Percentiles rank a stretch among this genome's conserved stretches.
phyloP scores from a whole-genome alignment of 1,140 invertebrate genomes.

The Drosophila littoralis region DNA sequence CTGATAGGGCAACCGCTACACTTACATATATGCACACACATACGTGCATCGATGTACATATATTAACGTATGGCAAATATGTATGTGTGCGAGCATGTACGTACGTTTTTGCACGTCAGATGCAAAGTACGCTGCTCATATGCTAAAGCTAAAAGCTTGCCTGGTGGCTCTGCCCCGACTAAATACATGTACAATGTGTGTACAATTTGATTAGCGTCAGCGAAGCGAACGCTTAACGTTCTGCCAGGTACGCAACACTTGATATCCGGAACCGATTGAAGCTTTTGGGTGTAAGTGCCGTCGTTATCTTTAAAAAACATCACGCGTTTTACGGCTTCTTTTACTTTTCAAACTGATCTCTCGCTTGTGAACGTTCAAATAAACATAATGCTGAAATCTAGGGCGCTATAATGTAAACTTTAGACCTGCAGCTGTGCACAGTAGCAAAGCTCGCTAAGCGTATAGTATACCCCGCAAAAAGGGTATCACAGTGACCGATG shows the following conservation, averaged over 20 bases:
- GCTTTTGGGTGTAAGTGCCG: slow-evolving; percentile 5
- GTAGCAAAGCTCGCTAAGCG: not conserved
- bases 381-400: slow-evolving; percentile 1
- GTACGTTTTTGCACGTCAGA: slow-evolving; percentile 5
- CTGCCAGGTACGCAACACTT: slow-evolving; percentile 20
- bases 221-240: slow-evolving; percentile 5
- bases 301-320: slow-evolving; percentile 5
- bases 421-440: not conserved
- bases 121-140: slow-evolving; percentile 37
- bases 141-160: slow-evolving; percentile 33
- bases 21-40: slow-evolving; percentile 28
- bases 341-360: not conserved
- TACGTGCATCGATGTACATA: not conserved
- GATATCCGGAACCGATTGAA: slow-evolving; percentile 27
- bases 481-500: no score
- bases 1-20: slow-evolving; percentile 26
- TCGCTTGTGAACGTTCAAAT: not conserved
- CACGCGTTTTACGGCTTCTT: slow-evolving; percentile 1
- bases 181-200: slow-evolving; percentile 3
- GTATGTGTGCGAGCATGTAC: slow-evolving; percentile 12
- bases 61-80: slow-evolving; percentile 6
- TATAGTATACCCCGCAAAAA: no score
- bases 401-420: not conserved
- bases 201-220: slow-evolving; percentile 15
- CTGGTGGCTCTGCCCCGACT: slow-evolving; percentile 21